These are phyloP conservation scores for Premnoplex brunnescens DNA, from an alignment of 2,797 vertebrate genomes.

Conservation along the genomic window DNA sequence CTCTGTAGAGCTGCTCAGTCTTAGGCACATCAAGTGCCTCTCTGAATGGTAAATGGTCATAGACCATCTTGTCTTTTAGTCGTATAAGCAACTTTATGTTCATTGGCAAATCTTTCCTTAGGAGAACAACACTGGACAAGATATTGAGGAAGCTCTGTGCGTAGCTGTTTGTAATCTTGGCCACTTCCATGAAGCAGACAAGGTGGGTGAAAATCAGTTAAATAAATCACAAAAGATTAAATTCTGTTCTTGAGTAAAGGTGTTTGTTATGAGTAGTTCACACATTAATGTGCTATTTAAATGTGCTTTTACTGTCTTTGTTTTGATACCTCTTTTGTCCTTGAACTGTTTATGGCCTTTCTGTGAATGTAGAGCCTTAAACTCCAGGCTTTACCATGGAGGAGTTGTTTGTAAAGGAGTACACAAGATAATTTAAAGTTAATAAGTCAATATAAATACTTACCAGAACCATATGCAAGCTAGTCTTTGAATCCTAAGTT, in stretches of 20 bases:
- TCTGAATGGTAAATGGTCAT: neutral
- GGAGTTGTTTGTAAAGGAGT: neutral
- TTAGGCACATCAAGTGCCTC: neutral
- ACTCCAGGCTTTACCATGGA: neutral
- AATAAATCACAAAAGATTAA: neutral
- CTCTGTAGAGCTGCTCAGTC: neutral
- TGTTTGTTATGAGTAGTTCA: neutral
- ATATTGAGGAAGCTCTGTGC: slow-evolving; percentile 70
- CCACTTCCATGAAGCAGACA: slow-evolving; percentile 43
- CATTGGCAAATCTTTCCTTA: slow-evolving; percentile 15
- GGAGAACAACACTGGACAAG: slow-evolving; percentile 54
- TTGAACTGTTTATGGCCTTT: neutral
- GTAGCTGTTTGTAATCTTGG: slow-evolving; percentile 62
- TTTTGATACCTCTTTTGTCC: neutral
- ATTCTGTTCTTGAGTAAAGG: neutral
- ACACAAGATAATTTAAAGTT: neutral
- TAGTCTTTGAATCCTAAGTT: neutral
- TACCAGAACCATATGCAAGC: neutral
- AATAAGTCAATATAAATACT: neutral
- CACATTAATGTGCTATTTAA: neutral
- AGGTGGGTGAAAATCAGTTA: slow-evolving; percentile 59
- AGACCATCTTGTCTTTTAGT: neutral
- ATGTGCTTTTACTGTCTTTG: neutral
- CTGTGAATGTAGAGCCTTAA: neutral
- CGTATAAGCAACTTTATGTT: neutral